Evolutionary conservation across 2,888 invertebrate species (phyloP).

Genomic region (Diarsia dahlii): DNA sequence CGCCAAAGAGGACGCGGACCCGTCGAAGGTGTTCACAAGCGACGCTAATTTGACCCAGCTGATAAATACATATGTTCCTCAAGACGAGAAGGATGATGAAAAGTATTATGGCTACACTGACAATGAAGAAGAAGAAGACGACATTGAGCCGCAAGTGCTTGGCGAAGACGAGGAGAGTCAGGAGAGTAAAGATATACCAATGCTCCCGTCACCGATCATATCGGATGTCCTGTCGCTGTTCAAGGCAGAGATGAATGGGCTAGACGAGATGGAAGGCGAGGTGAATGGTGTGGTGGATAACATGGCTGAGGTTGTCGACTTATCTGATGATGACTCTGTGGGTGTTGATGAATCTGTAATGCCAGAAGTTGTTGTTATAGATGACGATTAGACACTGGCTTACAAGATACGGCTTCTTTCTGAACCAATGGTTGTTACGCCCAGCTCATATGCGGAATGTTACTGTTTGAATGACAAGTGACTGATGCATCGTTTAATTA

Average conservation of each 20-base stretch:
- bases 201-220: slow-evolving; percentile 82
- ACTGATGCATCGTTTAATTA: slow-evolving; percentile 10
- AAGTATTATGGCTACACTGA: slow-evolving; percentile 84
- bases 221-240: slow-evolving; percentile 86
- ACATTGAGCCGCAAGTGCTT: slow-evolving; percentile 47
- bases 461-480: slow-evolving; percentile 2
- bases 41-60: slow-evolving; percentile 79
- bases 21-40: slow-evolving; percentile 82
- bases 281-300: slow-evolving; percentile 77
- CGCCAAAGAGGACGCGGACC: slow-evolving; percentile 81
- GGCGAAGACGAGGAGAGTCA: slow-evolving; percentile 64
- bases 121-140: slow-evolving; percentile 76
- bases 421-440: neutral
- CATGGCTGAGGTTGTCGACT: slow-evolving; percentile 73
- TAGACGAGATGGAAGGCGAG: slow-evolving; percentile 66
- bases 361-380: slow-evolving; percentile 46
- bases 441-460: neutral
- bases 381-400: slow-evolving; percentile 45
- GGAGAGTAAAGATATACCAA: slow-evolving; percentile 52
- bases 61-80: slow-evolving; percentile 83
- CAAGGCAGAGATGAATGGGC: slow-evolving; percentile 70
- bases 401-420: neutral
- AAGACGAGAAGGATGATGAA: slow-evolving; percentile 84
- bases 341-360: slow-evolving; percentile 20
- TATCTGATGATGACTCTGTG: slow-evolving; percentile 70